Base-by-base conservation (phyloP, 2,797 vertebrate genomes). In the Cyclopterus lumpus region DNA sequence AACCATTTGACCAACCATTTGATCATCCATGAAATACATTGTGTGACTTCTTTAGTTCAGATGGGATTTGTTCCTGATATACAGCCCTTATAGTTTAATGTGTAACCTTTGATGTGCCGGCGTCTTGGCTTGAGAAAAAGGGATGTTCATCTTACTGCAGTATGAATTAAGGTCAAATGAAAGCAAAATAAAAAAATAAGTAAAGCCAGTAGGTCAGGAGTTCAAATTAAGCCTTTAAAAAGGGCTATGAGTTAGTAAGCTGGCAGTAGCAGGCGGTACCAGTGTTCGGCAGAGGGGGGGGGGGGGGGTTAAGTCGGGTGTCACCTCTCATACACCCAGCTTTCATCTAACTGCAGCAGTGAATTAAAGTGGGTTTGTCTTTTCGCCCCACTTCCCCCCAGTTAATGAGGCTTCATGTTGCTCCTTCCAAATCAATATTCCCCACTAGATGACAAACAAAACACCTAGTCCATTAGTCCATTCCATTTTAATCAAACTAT, bases 301-400 rank as follows among this genome's bases (percentile, higher is more conserved):
- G 26, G 11, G 36, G 87, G 88, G 77, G 75, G 85, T 67, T 84
- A 83, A 89, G 71, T 73, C 86, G 34, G 66, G 74, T 79, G 77
- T 75, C 28, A 5, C 58, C 16, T 10, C 65, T 73, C 62, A 71
- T 71, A 72, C 38, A 51, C 8, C 32, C 22, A 30, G 63, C 65
- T 76, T 77, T 81, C 69, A 77, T 77, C 53, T 68, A n/a, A 51
- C 46, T 67, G 53, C 63, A 63, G 48, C 48, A 16, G 30, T 32
- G 72, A 78, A 68, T 76, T 71, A 48, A 76, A 66, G 40, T 36
- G 24, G 15, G 6, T 42, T 32, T 70, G 68, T 68, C 9, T 57
- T 67, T 67, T 57, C 4, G 7, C 7, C 5, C 26, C 22, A 0
- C 32, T 57, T 36, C 16, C 12, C 44, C 11, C 16, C 59, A 67